Evolutionary conservation across 2,797 vertebrate genomes (phyloP), one percentile per base, ranked within the genome.

Genomic region (Cheirogaleus major): DNA sequence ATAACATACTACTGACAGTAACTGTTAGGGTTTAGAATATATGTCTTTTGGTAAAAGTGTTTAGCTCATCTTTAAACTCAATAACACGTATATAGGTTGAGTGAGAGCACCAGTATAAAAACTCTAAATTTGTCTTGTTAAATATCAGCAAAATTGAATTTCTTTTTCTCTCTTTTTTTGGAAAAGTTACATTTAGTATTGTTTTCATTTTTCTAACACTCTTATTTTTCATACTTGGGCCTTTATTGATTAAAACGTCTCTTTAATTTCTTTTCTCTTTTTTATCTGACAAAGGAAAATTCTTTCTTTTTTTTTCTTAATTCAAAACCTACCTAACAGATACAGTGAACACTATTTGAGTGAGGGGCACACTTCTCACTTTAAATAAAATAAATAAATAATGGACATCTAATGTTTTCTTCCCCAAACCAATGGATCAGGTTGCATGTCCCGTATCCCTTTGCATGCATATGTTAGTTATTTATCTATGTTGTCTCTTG

Each of bases 31-130:
- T 57, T 67, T 85, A 35, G 57, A 70, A 89, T 91, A 72, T 25
- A 67, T 69, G 52, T 85, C 61, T 50, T 63, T 92, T 78, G 41
- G 22, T 55, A 88, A 75, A 79, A 75, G 50, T 76, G 12, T 69
- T 86, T 41, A 55, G 23, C 38, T 78, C 89, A 93, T 75, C 20
- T 91, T 92, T 89, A 92, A 88, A 57, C 67, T 92, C 22, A 75
- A 57, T 0, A 80, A 75, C 50, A 10, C 38, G 81, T 65, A 73
- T 5, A 18, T 70, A 78, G 43, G 25, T 65, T 76, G 65, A 95
- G 50, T 84, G 76, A 50, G 7, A n/a, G 48, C 23, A 70, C 10
- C 15, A 8, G 11, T 38, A 48, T 90, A n/a, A 89, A 92, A 90
- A 55, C 5, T 82, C 23, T 63, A 67, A 79, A 76, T 38, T 14